Conservation (phyloP, 2,888 invertebrate species). For the Disparrhopalites patrizii region DNA sequence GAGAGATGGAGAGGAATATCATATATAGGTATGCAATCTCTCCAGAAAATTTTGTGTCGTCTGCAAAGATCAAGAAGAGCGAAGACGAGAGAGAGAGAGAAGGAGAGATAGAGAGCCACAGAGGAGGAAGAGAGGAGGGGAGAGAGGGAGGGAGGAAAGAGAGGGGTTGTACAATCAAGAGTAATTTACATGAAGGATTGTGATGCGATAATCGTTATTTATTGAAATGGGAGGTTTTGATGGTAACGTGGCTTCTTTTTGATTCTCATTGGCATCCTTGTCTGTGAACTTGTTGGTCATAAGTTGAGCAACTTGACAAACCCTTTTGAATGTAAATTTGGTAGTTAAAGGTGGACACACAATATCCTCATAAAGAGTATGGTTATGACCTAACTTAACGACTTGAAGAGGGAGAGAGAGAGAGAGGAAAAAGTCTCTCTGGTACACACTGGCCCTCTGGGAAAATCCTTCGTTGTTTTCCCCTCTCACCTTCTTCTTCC, state of each 20-base stretch:
- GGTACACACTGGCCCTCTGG: constrained; percentile 46
- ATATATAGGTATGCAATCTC: not conserved
- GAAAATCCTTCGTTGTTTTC: constrained; percentile 33
- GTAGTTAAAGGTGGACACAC: constrained; percentile 48
- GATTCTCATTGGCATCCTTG: constrained; percentile 30
- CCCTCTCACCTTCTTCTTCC: not conserved
- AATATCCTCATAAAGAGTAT: constrained; percentile 47
- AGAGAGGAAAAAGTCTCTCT: too few relatives aligned
- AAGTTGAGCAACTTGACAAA: constrained; percentile 47
- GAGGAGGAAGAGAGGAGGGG: not conserved
- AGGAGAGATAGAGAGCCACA: not conserved
- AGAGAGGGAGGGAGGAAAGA: not conserved
- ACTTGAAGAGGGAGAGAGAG: constrained; percentile 38
- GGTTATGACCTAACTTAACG: constrained; percentile 48
- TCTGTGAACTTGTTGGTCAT: constrained; percentile 31
- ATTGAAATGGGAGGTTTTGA: constrained; percentile 46
- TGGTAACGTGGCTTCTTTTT: constrained; percentile 38
- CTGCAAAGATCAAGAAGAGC: too few relatives aligned
- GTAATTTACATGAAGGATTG: constrained; percentile 43
- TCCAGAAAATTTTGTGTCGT: constrained; percentile 15
- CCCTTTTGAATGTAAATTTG: constrained; percentile 49
- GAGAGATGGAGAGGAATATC: not conserved
- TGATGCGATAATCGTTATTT: constrained; percentile 47
- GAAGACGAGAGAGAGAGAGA: not conserved
- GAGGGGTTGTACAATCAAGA: constrained; percentile 42